Percentiles rank a stretch among this genome's conserved stretches.
These are phyloP conservation scores for Escarpia spicata DNA, from an alignment of 2,888 invertebrate genomes.

Conservation along the genomic window DNA sequence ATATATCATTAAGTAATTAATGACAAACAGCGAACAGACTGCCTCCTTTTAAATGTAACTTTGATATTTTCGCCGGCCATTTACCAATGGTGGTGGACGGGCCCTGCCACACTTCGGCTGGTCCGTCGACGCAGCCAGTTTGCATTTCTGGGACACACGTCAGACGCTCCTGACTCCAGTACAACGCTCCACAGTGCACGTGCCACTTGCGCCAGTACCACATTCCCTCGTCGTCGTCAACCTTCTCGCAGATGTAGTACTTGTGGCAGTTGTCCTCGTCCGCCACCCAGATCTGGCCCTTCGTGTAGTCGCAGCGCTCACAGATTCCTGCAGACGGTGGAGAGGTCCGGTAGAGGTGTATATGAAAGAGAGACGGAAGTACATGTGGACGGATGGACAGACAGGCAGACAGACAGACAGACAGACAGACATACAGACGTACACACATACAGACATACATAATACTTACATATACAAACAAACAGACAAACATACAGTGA, in stretches of 20 bases:
- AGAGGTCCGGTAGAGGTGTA: too few relatives aligned
- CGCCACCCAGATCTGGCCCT: not conserved
- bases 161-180: not conserved
- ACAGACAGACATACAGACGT: not conserved
- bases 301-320: slow-evolving; percentile 6
- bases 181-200: not conserved
- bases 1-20: too few relatives aligned
- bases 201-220: slow-evolving; percentile 11
- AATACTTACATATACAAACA: too few relatives aligned
- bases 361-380: not conserved
- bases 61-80: not conserved
- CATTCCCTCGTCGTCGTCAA: not conserved
- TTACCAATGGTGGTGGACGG: not conserved
- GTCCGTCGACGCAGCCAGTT: not conserved
- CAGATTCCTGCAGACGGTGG: not conserved
- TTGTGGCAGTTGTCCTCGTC: not conserved
- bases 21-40: too few relatives aligned
- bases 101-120: not conserved
- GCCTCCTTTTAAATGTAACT: not conserved
- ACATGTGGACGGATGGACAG: not conserved
- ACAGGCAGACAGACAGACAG: not conserved
- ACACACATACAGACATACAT: too few relatives aligned
- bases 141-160: not conserved
- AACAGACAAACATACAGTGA: too few relatives aligned
- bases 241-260: slow-evolving; percentile 12